These are phyloP conservation scores for Leptinotarsa texana DNA, from an alignment of 1,140 invertebrate genomes.

Conservation along the genomic window DNA sequence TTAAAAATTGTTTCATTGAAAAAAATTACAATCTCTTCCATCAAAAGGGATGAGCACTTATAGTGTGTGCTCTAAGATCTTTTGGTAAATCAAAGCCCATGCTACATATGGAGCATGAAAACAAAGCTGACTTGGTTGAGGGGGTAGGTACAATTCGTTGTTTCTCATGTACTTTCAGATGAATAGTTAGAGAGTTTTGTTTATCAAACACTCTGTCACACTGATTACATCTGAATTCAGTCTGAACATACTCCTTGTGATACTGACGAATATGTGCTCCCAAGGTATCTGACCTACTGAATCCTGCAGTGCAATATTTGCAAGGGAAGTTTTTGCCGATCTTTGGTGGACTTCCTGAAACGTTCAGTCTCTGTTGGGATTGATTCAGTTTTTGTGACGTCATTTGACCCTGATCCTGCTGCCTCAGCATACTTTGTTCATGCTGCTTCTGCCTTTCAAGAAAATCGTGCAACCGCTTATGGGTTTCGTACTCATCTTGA, in stretches of 20 bases:
- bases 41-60: conserved; percentile 51
- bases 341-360: conserved; percentile 4
- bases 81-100: conserved; percentile 48
- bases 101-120: conserved; percentile 50
- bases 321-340: conserved; percentile 37
- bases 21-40: neutral
- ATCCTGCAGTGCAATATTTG: conserved; percentile 43
- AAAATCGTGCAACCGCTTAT: conserved; percentile 46
- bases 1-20: neutral
- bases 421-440: conserved; percentile 20
- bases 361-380: neutral
- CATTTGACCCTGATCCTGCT: conserved; percentile 13
- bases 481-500: conserved; percentile 48
- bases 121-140: conserved; percentile 30
- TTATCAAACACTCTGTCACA: conserved; percentile 50
- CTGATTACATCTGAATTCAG: conserved; percentile 44
- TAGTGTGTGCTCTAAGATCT: conserved; percentile 49
- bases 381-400: neutral
- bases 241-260: conserved; percentile 36
- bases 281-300: conserved; percentile 44
- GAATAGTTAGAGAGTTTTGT: conserved; percentile 47
- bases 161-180: conserved; percentile 50
- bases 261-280: conserved; percentile 43
- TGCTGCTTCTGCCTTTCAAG: conserved; percentile 42
- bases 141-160: conserved; percentile 31